Evolutionary conservation across 2,797 vertebrate genomes (phyloP), one percentile per base, ranked within the genome.

Genomic region (Eurystomus glaucurus): DNA sequence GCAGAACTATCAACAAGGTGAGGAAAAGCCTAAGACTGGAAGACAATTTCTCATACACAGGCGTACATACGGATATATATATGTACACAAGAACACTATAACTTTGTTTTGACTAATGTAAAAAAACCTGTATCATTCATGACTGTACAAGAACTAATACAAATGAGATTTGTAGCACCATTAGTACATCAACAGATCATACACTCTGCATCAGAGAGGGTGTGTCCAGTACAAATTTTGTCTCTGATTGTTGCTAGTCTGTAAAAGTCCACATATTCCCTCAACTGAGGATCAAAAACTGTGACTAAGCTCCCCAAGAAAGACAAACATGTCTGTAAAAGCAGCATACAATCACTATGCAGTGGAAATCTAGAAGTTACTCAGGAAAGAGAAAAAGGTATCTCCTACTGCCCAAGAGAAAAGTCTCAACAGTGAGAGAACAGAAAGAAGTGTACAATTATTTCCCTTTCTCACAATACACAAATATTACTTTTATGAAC

Each of bases 61-160:
- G n/a, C 0, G 0, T 2, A 21, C 31, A n/a, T 13, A 46, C 16
- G 10, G 45, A 46, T 46, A 46, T 18, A 55, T 2, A 28, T 8
- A 16, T 6, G 10, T 39, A 79, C 18, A n/a, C 22, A 26, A 62
- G 14, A 13, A 69, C 15, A n/a, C 10, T 17, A 5, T 61, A 83
- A 48, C 16, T 76, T 74, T 78, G 3, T 43, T 69, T 68, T 72
- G 7, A 46, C 6, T 33, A 25, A 10, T 19, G 5, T 25, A 48
- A 75, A 71, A 85, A 86, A 64, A 0, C 1, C 21, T 26, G 3
- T 51, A 25, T 13, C 22, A 35, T 29, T 76, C 46, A 46, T 37
- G 29, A 54, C 29, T 58, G 33, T 21, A 46, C 22, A 65, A n/a
- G 28, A 70, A 26, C 5, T 51, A 23, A 11, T 43, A 14, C 19